These are phyloP conservation scores for Drosophila pandora DNA, from an alignment of 1,140 invertebrate genomes.

Conservation along the genomic window DNA sequence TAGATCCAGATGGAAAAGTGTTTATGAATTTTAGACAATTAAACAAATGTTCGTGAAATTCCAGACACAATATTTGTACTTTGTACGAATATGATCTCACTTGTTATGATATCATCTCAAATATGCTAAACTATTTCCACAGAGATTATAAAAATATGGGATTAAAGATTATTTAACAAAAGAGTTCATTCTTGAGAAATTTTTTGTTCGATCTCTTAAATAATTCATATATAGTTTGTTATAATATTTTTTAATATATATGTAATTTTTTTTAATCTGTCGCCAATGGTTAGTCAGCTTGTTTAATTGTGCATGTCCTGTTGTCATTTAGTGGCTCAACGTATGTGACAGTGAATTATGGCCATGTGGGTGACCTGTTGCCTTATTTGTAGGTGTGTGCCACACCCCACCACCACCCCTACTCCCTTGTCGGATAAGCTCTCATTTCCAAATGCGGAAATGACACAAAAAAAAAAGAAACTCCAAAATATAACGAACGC, in stretches of 20 bases:
- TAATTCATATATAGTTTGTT: no score
- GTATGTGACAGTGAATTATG: constrained; percentile 39
- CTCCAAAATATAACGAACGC: background rate
- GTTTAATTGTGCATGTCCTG: constrained; percentile 80
- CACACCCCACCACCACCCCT: background rate
- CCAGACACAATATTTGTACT: background rate
- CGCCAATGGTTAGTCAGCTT: constrained; percentile 41
- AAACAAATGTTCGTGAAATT: background rate
- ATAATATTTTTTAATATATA: no score
- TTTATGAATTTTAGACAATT: background rate
- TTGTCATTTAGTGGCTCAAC: constrained; percentile 52
- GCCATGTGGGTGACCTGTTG: constrained; percentile 51
- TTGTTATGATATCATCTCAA: background rate
- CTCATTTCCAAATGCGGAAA: constrained; percentile 28
- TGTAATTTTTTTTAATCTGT: constrained; percentile 19
- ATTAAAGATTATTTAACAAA: background rate
- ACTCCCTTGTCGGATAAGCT: constrained; percentile 1
- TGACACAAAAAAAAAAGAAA: constrained; percentile 25
- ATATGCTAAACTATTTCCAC: background rate
- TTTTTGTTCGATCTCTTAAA: no score
- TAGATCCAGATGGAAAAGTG: background rate
- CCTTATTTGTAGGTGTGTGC: constrained; percentile 30
- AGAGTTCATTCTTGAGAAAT: background rate
- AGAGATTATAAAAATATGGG: background rate
- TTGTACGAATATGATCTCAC: background rate